Conservation (phyloP, 1,140 invertebrate species). For the Rhysida immarginata region DNA sequence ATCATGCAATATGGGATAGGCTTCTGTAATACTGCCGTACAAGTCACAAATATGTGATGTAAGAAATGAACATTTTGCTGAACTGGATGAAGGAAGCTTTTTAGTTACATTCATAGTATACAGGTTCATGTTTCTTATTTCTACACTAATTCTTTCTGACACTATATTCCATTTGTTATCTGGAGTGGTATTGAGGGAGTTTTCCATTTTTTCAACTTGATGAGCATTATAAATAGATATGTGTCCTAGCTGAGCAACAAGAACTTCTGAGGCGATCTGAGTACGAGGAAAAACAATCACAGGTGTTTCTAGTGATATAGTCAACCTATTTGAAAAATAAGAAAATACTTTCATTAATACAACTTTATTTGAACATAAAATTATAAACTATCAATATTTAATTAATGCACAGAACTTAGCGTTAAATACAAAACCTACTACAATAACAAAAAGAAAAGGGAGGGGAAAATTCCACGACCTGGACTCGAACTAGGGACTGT, state of each 20-base stretch:
- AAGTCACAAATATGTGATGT: slow-evolving; percentile 23
- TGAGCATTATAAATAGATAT: slow-evolving; percentile 43
- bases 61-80: too few species aligned
- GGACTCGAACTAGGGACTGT: too few species aligned
- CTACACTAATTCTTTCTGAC: slow-evolving; percentile 25
- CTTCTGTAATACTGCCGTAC: slow-evolving; percentile 45
- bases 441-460: too few species aligned
- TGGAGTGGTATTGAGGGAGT: neutral
- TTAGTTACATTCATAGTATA: slow-evolving; percentile 66
- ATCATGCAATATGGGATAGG: slow-evolving; percentile 60
- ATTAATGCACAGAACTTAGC: too few species aligned
- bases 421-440: too few species aligned
- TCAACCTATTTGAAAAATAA: slow-evolving; percentile 24
- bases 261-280: slow-evolving; percentile 58
- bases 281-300: slow-evolving; percentile 70
- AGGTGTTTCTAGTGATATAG: slow-evolving; percentile 72
- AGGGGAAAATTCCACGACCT: too few species aligned
- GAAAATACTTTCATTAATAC: neutral
- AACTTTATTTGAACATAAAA: too few species aligned
- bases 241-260: slow-evolving; percentile 83
- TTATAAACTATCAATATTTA: too few species aligned
- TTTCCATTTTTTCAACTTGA: slow-evolving; percentile 1
- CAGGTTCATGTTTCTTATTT: slow-evolving; percentile 74
- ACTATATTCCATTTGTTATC: slow-evolving; percentile 16
- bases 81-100: too few species aligned